Percentiles rank a stretch among this genome's conserved stretches.
Conservation (phyloP, 2,113 vertebrate species). For the Platysternon megacephalum region DNA sequence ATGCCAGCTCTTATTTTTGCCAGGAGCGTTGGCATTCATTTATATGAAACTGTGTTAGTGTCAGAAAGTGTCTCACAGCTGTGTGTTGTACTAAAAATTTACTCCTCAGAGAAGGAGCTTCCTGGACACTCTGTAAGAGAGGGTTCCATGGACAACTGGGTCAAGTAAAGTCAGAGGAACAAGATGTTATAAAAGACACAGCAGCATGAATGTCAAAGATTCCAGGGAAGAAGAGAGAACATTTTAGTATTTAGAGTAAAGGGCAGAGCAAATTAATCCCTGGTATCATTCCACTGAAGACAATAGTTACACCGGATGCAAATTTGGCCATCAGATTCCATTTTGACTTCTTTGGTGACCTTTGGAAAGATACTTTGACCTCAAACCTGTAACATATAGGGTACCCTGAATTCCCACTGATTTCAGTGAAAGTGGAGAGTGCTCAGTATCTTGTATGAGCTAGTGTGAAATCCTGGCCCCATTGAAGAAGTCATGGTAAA, state of each 20-base stretch:
- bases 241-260: background rate
- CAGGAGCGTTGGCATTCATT: background rate
- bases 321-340: background rate
- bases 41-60: background rate
- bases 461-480: background rate
- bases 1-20: background rate
- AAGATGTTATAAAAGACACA: background rate
- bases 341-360: background rate
- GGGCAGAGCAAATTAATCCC: background rate
- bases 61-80: background rate
- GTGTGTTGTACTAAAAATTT: background rate
- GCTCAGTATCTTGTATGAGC: background rate
- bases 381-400: background rate
- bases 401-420: background rate
- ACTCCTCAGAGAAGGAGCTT: background rate
- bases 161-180: background rate
- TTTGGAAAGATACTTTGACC: background rate
- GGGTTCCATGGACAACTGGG: rapidly evolving
- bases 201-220: background rate
- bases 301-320: background rate
- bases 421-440: background rate
- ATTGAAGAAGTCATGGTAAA: background rate
- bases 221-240: rapidly evolving
- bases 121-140: background rate
- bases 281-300: background rate